Evolutionary conservation across 2,113 vertebrate genomes (phyloP).

Genomic region (Cyanistes caeruleus): DNA sequence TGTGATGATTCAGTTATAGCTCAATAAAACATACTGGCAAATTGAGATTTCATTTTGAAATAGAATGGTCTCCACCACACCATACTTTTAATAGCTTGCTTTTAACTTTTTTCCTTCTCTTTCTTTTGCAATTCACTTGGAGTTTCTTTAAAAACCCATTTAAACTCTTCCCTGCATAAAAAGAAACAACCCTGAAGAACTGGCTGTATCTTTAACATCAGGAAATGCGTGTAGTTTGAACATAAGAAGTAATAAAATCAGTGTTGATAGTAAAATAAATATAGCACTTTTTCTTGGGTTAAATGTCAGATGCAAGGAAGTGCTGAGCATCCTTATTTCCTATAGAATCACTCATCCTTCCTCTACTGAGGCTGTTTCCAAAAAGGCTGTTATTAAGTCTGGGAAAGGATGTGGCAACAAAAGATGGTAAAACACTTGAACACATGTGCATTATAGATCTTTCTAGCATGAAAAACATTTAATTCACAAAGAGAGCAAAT

Average conservation of each 20-base stretch:
- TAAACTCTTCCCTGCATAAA: neutral
- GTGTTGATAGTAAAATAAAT: conserved; percentile 76
- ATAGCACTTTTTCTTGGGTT: conserved; percentile 72
- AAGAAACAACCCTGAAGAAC: neutral
- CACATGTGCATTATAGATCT: conserved; percentile 40
- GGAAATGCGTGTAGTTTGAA: conserved; percentile 75
- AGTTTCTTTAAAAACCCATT: neutral
- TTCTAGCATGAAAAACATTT: conserved; percentile 44
- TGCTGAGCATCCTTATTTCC: conserved; percentile 71
- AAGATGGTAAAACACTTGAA: conserved; percentile 63
- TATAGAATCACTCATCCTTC: conserved; percentile 71
- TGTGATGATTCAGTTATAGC: neutral
- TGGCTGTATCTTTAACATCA: conserved; percentile 61
- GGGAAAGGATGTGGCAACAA: conserved; percentile 55
- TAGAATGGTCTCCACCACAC: neutral
- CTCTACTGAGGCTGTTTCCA: conserved; percentile 53
- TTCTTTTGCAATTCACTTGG: neutral
- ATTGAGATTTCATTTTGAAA: neutral
- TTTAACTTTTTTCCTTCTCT: neutral
- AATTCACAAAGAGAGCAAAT: conserved; percentile 48
- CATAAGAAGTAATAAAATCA: conserved; percentile 75
- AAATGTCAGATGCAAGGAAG: conserved; percentile 77
- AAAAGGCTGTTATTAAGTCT: conserved; percentile 57
- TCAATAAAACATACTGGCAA: neutral
- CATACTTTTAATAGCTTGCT: neutral